Conservation (phyloP, 1,140 invertebrate species). For the Zophobas morio region DNA sequence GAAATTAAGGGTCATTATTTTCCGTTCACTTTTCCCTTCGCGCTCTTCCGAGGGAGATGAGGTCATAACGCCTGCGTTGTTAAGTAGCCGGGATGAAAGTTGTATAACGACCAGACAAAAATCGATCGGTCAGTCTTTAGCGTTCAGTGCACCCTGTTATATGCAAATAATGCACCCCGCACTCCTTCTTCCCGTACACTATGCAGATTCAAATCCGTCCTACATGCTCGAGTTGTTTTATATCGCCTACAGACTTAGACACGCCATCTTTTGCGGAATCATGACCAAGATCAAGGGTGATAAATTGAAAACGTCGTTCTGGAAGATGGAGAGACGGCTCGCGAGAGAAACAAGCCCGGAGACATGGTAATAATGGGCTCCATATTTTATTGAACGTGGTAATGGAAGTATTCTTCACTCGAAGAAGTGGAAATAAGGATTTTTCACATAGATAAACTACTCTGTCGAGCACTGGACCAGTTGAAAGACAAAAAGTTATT, state of each 20-base stretch:
- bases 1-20: slow-evolving; percentile 31
- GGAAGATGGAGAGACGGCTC: not conserved
- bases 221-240: not conserved
- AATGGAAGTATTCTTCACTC: no score
- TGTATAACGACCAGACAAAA: slow-evolving; percentile 43
- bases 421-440: no score
- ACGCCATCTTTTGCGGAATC: slow-evolving; percentile 7
- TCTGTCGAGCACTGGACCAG: no score
- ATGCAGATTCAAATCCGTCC: slow-evolving; percentile 7
- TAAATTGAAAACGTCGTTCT: slow-evolving; percentile 3
- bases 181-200: not conserved
- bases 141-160: slow-evolving; percentile 54
- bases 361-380: no score
- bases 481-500: no score
- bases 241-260: not conserved
- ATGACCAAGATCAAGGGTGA: slow-evolving; percentile 17
- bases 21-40: slow-evolving; percentile 41
- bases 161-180: slow-evolving; percentile 38
- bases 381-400: no score
- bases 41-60: slow-evolving; percentile 7
- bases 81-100: slow-evolving; percentile 35
- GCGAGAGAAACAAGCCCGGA: not conserved
- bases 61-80: slow-evolving; percentile 45
- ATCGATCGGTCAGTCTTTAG: slow-evolving; percentile 46
- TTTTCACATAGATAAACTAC: no score